Evolutionary conservation across 2,888 invertebrate species (phyloP).

Genomic region (Ariolimax columbianus): DNA sequence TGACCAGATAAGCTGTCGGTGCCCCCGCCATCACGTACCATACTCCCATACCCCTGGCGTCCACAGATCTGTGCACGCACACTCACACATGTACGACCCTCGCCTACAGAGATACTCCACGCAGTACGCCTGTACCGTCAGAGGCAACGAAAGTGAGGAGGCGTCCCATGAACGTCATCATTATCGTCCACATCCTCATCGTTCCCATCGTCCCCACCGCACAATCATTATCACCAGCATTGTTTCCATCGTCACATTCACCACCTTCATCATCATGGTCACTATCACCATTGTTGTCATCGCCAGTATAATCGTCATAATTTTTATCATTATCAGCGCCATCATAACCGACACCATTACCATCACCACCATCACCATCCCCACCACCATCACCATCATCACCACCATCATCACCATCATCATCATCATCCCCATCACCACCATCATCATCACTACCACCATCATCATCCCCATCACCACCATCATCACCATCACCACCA

Average conservation of each 20-base stretch:
- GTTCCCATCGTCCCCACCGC: neutral
- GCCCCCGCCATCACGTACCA: conserved; percentile 6
- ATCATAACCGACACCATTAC: no score
- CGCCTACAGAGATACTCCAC: neutral
- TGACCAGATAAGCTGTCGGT: conserved; percentile 16
- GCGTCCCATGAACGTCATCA: neutral
- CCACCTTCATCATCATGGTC: neutral
- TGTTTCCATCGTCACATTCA: neutral
- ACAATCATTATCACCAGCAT: neutral
- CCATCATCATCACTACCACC: no score
- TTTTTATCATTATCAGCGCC: no score
- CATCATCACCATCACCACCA: no score
- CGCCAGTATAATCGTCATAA: neutral
- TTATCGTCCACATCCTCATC: neutral
- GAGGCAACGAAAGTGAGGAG: neutral
- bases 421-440: no score
- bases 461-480: no score
- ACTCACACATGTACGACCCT: neutral
- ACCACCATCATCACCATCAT: no score
- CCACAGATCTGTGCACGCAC: neutral
- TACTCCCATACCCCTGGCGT: neutral
- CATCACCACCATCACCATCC: no score
- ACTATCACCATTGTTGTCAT: neutral
- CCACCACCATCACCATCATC: no score
- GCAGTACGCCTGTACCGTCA: neutral